Conservation (phyloP, 2,113 vertebrate genomes). For the Gobiocypris rarus region DNA sequence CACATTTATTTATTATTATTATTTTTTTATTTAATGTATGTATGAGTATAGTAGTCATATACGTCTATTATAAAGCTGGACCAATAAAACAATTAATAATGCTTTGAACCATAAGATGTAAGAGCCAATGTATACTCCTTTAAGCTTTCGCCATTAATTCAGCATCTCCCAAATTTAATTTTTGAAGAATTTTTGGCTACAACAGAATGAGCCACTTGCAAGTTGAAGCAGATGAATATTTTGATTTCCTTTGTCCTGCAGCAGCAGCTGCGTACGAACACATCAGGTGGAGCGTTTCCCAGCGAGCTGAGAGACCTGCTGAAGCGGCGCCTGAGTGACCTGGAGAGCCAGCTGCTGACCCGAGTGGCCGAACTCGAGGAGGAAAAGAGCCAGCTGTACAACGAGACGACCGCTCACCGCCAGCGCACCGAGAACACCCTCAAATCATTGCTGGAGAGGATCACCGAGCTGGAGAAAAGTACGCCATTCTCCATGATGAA, state of each 20-base stretch:
- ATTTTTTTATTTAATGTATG: too few relatives aligned
- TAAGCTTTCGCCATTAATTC: not conserved
- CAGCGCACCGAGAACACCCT: slow-evolving; percentile 90
- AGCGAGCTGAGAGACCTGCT: slow-evolving; percentile 89
- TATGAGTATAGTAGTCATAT: too few relatives aligned
- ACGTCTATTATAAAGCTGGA: not conserved
- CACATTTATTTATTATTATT: too few relatives aligned
- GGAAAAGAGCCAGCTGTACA: slow-evolving; percentile 93
- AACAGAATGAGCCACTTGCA: not conserved
- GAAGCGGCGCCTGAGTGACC: slow-evolving; percentile 85
- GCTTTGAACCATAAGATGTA: not conserved
- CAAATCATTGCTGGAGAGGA: slow-evolving; percentile 90
- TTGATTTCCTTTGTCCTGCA: slow-evolving; percentile 70
- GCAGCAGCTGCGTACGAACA: slow-evolving; percentile 85
- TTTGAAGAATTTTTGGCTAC: not conserved
- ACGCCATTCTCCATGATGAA: slow-evolving; percentile 37
- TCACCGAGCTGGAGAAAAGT: slow-evolving; percentile 94
- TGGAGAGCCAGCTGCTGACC: slow-evolving; percentile 90
- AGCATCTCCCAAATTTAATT: not conserved
- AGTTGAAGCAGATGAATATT: slow-evolving; percentile 22
- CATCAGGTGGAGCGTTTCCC: slow-evolving; percentile 76
- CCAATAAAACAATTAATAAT: not conserved
- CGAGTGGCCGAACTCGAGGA: slow-evolving; percentile 95
- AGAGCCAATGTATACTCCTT: not conserved
- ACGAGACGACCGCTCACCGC: slow-evolving; percentile 90